Conservation (phyloP, 1,140 invertebrate genomes). For the Drosophila pseudoananassae region DNA sequence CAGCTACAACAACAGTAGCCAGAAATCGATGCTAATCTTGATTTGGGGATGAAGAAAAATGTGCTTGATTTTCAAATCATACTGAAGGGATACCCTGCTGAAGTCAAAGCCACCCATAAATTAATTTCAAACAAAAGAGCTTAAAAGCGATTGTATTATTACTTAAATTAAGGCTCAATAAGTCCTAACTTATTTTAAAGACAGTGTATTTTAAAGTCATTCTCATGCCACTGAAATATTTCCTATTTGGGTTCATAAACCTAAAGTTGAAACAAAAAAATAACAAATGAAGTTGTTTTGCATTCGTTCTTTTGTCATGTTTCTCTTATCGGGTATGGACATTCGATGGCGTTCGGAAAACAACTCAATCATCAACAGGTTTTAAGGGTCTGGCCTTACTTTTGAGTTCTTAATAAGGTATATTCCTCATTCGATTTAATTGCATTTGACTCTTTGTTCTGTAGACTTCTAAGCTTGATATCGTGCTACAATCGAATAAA, state of each 20-base stretch:
- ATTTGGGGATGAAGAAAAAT: conserved; percentile 51
- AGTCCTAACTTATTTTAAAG: not conserved
- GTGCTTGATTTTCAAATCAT: conserved; percentile 46
- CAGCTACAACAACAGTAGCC: conserved; percentile 65
- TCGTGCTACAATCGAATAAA: conserved; percentile 8
- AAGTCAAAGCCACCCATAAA: no score
- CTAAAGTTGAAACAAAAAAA: conserved; percentile 46
- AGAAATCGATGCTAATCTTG: conserved; percentile 80
- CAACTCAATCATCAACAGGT: conserved; percentile 22
- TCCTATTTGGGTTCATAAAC: conserved; percentile 53
- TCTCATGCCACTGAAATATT: not conserved
- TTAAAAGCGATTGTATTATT: not conserved
- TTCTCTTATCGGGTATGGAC: conserved; percentile 39
- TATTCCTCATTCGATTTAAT: no score
- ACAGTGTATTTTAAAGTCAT: not conserved
- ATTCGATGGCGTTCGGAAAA: conserved; percentile 19
- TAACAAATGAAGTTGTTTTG: conserved; percentile 71
- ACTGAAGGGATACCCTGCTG: conserved; percentile 37
- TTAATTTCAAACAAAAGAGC: no score
- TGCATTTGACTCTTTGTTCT: no score
- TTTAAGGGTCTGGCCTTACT: not conserved
- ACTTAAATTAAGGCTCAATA: not conserved
- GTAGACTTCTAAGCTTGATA: not conserved
- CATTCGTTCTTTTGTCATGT: conserved; percentile 57
- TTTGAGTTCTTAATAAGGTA: not conserved